These are phyloP conservation scores for Beaufortia kweichowensis DNA, from an alignment of 2,113 vertebrate genomes.

Conservation along the genomic window DNA sequence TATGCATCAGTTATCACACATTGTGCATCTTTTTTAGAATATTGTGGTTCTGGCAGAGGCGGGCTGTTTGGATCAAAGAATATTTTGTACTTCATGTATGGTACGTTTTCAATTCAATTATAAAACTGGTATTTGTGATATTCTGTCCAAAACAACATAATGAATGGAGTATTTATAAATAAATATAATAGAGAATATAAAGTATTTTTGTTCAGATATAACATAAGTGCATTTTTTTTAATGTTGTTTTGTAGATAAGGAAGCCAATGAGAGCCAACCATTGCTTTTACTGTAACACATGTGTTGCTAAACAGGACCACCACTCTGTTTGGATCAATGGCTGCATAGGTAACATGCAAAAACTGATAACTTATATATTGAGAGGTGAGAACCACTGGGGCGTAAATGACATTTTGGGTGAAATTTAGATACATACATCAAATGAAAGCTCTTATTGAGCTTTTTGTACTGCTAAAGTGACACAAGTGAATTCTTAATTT, in stretches of 20 bases:
- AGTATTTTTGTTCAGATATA: no score
- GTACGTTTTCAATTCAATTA: constrained; percentile 70
- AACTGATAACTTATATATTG: not conserved
- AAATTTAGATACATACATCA: no score
- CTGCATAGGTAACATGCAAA: constrained; percentile 80
- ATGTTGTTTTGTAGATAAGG: constrained; percentile 77
- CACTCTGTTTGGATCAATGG: constrained; percentile 89
- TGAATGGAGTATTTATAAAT: no score
- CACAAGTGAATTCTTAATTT: no score
- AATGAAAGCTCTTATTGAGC: no score
- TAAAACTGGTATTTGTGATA: no score
- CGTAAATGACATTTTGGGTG: no score
- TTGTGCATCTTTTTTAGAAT: constrained; percentile 76
- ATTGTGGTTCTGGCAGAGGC: constrained; percentile 89
- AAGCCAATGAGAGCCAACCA: constrained; percentile 87
- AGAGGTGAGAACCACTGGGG: no score
- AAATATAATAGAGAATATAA: no score
- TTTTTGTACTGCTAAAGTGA: no score
- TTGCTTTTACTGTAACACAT: constrained; percentile 83
- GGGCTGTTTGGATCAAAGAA: constrained; percentile 85
- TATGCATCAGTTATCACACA: not conserved
- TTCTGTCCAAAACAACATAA: no score
- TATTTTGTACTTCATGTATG: constrained; percentile 93
- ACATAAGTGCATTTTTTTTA: no score
- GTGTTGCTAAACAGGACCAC: constrained; percentile 90